A percentile compares a stretch with the other conserved stretches of the same genome.
These are phyloP conservation scores for Dreissena rostriformis DNA, from an alignment of 1,140 invertebrate genomes.

Conservation along the genomic window DNA sequence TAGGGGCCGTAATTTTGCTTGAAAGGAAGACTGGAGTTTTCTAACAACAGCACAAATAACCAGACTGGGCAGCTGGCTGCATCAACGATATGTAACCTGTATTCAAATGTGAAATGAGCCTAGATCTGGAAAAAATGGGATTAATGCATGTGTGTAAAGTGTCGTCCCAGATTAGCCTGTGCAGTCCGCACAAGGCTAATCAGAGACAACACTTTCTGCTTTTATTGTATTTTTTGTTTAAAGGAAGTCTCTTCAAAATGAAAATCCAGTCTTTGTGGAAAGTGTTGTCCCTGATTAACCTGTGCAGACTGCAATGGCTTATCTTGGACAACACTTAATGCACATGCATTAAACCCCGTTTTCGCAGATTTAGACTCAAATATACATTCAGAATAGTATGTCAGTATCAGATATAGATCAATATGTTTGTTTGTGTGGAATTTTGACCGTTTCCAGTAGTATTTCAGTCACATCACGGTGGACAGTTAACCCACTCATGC, in stretches of 20 bases:
- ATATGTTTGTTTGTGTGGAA: no score
- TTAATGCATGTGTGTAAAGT: no score
- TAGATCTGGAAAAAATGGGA: no score
- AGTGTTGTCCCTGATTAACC: no score
- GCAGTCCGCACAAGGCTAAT: not conserved
- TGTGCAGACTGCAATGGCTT: no score
- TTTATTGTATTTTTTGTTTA: not conserved
- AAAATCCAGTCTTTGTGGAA: not conserved
- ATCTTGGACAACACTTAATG: no score
- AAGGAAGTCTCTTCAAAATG: not conserved
- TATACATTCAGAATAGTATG: no score
- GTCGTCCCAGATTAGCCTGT: not conserved
- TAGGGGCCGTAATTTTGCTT: not conserved
- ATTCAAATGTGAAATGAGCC: not conserved
- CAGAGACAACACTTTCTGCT: not conserved
- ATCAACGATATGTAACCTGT: constrained; percentile 34
- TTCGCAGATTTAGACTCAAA: not conserved
- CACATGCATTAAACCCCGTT: constrained; percentile 6
- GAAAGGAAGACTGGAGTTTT: constrained; percentile 18
- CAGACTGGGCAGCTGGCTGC: constrained; percentile 37
- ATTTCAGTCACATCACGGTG: no score
- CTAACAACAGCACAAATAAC: constrained; percentile 34
- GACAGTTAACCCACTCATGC: no score
- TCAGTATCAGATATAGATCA: no score
- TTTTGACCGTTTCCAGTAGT: no score